These are phyloP conservation scores for Aldrovandia affinis DNA, from an alignment of 2,797 vertebrate species.

Conservation along the genomic window DNA sequence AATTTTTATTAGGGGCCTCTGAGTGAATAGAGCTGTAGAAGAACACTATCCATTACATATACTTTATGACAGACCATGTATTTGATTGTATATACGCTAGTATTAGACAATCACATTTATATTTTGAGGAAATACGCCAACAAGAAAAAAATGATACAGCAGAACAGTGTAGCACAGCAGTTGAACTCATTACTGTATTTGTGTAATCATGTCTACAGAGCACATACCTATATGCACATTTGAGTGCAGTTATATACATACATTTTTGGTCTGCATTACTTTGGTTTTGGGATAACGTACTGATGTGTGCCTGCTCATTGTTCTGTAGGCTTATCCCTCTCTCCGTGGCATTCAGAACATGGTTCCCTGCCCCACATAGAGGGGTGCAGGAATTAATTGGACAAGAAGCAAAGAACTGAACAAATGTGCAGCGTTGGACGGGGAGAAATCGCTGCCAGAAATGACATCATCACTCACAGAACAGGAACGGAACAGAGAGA, in stretches of 20 bases:
- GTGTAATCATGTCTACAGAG: background rate
- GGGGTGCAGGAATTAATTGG: no score
- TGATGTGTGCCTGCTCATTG: background rate
- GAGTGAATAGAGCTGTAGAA: no score
- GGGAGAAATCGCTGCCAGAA: background rate
- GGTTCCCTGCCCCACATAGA: background rate
- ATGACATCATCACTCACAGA: slow-evolving; percentile 19
- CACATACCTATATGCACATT: background rate
- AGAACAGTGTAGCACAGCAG: background rate
- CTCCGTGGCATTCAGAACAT: background rate
- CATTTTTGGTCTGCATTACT: background rate
- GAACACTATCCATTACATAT: no score
- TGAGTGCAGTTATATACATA: background rate
- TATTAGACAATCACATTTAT: no score
- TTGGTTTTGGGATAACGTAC: background rate
- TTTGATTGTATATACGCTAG: no score
- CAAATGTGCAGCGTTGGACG: background rate
- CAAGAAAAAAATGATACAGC: no score
- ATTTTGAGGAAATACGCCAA: no score
- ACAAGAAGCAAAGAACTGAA: background rate
- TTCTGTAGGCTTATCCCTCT: background rate
- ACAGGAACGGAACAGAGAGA: background rate
- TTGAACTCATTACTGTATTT: background rate
- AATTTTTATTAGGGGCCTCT: background rate
- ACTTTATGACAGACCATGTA: no score